Conservation (phyloP, 2,113 vertebrate genomes). For the Gopherus flavomarginatus region DNA sequence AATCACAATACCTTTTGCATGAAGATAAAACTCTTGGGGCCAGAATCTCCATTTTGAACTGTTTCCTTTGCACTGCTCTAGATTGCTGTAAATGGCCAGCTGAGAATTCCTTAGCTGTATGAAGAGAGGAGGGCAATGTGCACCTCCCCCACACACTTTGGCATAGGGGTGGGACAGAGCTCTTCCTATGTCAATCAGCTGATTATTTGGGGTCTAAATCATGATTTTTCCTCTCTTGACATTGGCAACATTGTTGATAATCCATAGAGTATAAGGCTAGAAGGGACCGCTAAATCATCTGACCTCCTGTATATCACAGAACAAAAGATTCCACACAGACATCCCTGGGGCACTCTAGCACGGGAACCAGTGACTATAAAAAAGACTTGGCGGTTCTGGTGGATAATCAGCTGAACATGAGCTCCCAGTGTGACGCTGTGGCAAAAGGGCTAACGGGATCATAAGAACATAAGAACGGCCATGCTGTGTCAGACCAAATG, state of each 20-base stretch:
- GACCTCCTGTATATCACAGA: background rate
- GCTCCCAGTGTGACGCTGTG: no score
- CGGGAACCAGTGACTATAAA: no score
- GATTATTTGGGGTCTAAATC: background rate
- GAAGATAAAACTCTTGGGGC: background rate
- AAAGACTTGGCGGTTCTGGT: no score
- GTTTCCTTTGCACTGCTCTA: background rate
- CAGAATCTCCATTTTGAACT: background rate
- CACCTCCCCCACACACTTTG: background rate
- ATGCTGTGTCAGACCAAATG: no score
- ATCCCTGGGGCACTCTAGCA: no score
- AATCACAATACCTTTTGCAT: background rate
- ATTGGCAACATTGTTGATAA: background rate
- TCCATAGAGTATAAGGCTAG: background rate
- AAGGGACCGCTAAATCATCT: background rate
- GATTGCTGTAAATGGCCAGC: background rate
- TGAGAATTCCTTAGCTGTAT: background rate
- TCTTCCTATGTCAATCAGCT: background rate
- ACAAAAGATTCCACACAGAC: no score
- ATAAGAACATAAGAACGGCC: no score
- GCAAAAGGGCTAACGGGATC: no score
- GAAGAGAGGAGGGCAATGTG: background rate
- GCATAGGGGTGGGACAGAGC: background rate
- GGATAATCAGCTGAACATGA: no score
- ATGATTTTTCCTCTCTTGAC: background rate